Base-by-base conservation (phyloP, 2,797 vertebrate genomes). In the Nyctalus aviator region DNA sequence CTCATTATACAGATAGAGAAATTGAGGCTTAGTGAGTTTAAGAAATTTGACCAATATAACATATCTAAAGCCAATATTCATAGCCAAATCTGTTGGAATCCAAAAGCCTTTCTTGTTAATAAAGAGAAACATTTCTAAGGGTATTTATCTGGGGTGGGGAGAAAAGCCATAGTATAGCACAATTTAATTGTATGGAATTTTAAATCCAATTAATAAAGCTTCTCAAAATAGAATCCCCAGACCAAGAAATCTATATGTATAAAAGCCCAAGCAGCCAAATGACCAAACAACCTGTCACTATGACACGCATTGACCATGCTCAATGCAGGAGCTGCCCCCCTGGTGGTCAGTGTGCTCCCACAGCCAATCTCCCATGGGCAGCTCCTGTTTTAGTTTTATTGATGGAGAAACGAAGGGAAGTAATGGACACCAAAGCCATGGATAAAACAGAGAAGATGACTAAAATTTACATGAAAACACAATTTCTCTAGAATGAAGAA, bases 201-300 rank as follows among this genome's bases (percentile, higher is more conserved):
- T 85, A 75, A 77, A 78, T 92, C 23, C 32, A 91, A 83, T 77
- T 78, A 89, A 88, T 6, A 72, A 35, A 35, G 1, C 21, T 25
- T 93, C n/a, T 88, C 21, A 88, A 95, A 91, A 55, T 41, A 83
- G 44, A 91, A 86, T 68, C 2, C 1, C 55, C 37, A 95, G 68
- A 59, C 3, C 27, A 64, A 91, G 75, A 77, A 95, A 55, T 66
- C 27, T 62, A 5, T 59, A 59, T 27, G 30, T 59, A 62, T 62
- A 62, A 62, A 62, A 62, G 59, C 59, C 13, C 30, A 62, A 30
- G 59, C 2, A 6, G 59, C 27, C 3, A 5, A 59, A 27, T 59
- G 57, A 27, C 25, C 6, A 6, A 59, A 59, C 2, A 10, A 59
- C 57, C 5, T 0, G 25, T 59, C 2, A 5, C 57, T 59, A 59